Evolutionary conservation across 1,140 invertebrate genomes (phyloP).

Genomic region (Bradynema listronoti): DNA sequence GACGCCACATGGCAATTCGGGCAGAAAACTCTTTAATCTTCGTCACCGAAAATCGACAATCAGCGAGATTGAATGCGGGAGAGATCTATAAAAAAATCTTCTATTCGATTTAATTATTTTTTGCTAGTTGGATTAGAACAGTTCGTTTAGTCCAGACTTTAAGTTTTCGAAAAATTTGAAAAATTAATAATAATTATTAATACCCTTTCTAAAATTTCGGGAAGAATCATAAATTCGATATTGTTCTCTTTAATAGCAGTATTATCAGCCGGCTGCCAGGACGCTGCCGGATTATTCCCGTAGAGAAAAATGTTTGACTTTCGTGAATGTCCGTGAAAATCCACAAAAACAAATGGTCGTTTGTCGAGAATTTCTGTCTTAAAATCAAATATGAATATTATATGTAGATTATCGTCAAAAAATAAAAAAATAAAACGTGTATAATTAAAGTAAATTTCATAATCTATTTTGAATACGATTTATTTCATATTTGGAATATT

Average conservation of each 20-base stretch:
- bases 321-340: conserved; percentile 80
- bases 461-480: no score
- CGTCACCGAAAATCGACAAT: conserved; percentile 73
- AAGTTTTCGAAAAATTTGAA: background rate
- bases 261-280: conserved; percentile 59
- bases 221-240: conserved; percentile 58
- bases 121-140: no score
- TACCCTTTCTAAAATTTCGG: conserved; percentile 53
- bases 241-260: conserved; percentile 59
- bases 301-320: conserved; percentile 82
- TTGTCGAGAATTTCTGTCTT: conserved; percentile 42
- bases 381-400: conserved; percentile 5
- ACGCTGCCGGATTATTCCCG: conserved; percentile 68
- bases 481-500: no score
- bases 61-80: conserved; percentile 68
- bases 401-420: no score
- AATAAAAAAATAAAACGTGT: no score
- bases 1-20: conserved; percentile 75
- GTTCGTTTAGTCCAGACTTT: no score
- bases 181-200: conserved; percentile 59
- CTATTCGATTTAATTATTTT: conserved; percentile 54
- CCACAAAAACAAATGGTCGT: conserved; percentile 77
- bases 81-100: conserved; percentile 67
- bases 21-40: conserved; percentile 74
- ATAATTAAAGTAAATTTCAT: no score